Evolutionary conservation across 2,113 vertebrate genomes (phyloP).

Genomic region (Pungitius pungitius): DNA sequence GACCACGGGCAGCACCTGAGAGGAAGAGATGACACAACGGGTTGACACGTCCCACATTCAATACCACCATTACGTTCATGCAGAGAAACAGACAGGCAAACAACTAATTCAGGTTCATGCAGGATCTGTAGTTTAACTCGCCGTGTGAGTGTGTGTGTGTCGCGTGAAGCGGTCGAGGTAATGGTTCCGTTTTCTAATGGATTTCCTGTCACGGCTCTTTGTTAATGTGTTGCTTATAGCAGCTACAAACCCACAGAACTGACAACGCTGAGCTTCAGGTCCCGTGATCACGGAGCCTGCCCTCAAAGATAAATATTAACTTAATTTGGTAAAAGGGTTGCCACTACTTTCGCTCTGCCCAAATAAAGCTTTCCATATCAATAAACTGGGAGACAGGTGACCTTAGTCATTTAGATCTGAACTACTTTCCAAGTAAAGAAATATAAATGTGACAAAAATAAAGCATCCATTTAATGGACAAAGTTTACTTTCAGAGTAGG

Average conservation of each 20-base stretch:
- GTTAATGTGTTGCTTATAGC: constrained; percentile 51
- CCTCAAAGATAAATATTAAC: constrained; percentile 53
- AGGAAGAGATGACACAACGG: not conserved
- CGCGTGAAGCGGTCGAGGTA: not conserved
- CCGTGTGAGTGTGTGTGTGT: not conserved
- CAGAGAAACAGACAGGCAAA: not conserved
- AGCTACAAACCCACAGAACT: constrained; percentile 9
- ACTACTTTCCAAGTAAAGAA: not conserved
- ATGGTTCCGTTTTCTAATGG: constrained; percentile 9
- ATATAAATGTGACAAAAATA: not conserved
- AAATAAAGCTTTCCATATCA: constrained; percentile 38
- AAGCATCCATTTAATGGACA: not conserved
- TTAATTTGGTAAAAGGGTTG: constrained; percentile 29
- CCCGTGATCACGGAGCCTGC: constrained; percentile 1
- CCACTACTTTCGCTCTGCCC: constrained; percentile 21
- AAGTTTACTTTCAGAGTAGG: not conserved
- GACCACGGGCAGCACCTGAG: constrained; percentile 93
- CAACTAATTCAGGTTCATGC: not conserved
- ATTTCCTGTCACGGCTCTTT: constrained; percentile 24
- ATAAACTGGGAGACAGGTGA: not conserved
- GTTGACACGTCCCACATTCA: not conserved
- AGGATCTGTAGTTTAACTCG: not conserved
- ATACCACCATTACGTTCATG: not conserved
- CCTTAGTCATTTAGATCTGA: constrained; percentile 5
- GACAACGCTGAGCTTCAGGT: not conserved